Conservation (phyloP, 35 echinoderm and acorn worm species). For the Apostichopus parvimensis region DNA sequence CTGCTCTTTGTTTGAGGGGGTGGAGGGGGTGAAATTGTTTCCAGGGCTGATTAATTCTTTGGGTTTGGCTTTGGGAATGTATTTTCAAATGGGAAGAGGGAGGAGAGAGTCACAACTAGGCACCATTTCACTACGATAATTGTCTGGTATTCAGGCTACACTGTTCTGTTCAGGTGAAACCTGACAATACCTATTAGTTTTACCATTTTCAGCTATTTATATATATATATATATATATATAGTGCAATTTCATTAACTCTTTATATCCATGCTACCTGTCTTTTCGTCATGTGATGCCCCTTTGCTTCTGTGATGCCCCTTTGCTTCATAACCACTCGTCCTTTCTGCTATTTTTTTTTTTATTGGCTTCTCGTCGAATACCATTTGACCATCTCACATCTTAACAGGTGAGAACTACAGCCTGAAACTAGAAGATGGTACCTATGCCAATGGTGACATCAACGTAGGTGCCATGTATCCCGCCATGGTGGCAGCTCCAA, state of each 20-base stretch:
- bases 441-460: slow-evolving; percentile 47
- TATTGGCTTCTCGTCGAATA: neutral
- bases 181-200: too few relatives aligned
- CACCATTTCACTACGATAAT: too few relatives aligned
- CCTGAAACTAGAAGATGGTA: neutral
- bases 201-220: too few relatives aligned
- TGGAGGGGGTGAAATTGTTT: too few relatives aligned
- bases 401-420: slow-evolving; percentile 36
- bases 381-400: neutral
- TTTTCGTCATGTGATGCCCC: neutral
- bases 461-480: slow-evolving; percentile 8
- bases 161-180: too few relatives aligned
- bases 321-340: neutral
- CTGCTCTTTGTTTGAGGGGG: too few relatives aligned
- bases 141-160: too few relatives aligned
- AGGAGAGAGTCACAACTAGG: too few relatives aligned
- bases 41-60: too few relatives aligned
- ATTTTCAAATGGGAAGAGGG: too few relatives aligned
- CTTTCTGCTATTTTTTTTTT: neutral
- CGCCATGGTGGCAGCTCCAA: slow-evolving; percentile 25
- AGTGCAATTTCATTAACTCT: neutral
- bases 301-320: neutral
- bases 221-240: too few relatives aligned
- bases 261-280: neutral
- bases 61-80: too few relatives aligned